Base-by-base conservation (phyloP, 2,113 vertebrate genomes). In the Chaetodon auriga region DNA sequence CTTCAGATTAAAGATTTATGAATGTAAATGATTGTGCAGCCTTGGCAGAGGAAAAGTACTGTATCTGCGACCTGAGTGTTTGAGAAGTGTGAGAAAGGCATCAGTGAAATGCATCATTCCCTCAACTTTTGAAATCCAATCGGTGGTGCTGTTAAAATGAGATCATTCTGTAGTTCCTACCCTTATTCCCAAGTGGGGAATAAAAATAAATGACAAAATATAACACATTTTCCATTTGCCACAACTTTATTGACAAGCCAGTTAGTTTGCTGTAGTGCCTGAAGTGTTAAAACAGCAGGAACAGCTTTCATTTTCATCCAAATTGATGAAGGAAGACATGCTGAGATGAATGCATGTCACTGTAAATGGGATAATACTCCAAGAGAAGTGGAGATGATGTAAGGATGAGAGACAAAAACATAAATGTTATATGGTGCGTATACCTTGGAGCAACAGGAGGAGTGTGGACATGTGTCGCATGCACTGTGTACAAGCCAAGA, bases 371-470 rank as follows among this genome's bases (percentile, higher is more conserved):
- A 65, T 38, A 41, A 66, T 9, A 4, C 38, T 70, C 4, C 1
- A 7, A 30, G 69, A 70, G 49, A 61, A 48, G 60, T 35, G 61
- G 5, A 48, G 43, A 53, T 62, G 82, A 78, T 66, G 78, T 70
- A 80, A 85, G 66, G 62, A 58, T 23, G 57, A 61, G 60, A 54
- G 18, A 68, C 8, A 61, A 36, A 60, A 60, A 60, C 30, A 21
- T 25, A 65, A 57, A 84, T 78, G 81, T 75, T 83, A 78, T 35
- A 75, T 70, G 88, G 75, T 68, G 78, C 30, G 18, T 41, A 11
- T 68, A 76, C 73, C 88, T 86, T 2, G 68, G 73, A 82, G 89
- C 80, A 85, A 81, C 75, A 85, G 78, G 81, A 80, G 78, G 69
- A 55, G 5, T 7, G 60, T 60, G 75, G 16, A 49, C 15, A 49